phyloP scores from a whole-genome alignment of 2,888 invertebrate species.

The Portevinia maculata region DNA sequence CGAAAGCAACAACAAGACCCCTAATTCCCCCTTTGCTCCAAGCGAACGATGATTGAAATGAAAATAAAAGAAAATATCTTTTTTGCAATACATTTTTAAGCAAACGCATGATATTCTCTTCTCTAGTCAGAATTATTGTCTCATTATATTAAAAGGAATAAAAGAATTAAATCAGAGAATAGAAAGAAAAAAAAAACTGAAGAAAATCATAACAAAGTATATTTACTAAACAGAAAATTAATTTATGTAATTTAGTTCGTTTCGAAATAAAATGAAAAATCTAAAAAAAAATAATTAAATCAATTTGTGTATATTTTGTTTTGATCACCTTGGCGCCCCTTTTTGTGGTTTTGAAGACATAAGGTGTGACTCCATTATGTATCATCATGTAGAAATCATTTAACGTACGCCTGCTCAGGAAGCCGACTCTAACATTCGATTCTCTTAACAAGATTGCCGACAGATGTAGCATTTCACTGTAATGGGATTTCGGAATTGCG shows the following conservation, averaged over 20 bases:
- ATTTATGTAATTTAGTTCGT: constrained; percentile 69
- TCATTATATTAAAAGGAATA: constrained; percentile 75
- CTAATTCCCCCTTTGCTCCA: background rate
- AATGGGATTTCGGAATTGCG: no score
- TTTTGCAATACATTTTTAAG: constrained; percentile 55
- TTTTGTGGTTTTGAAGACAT: no score
- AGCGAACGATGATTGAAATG: constrained; percentile 18
- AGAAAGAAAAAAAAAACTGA: constrained; percentile 71
- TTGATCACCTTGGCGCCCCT: no score
- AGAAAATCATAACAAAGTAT: constrained; percentile 58
- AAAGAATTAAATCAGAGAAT: constrained; percentile 45
- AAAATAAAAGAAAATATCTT: constrained; percentile 30
- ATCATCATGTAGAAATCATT: no score
- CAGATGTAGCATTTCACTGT: no score
- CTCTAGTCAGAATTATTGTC: constrained; percentile 67
- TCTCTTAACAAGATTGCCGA: no score
- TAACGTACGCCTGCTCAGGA: no score
- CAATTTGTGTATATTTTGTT: background rate
- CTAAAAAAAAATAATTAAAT: constrained; percentile 31
- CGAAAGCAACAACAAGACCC: constrained; percentile 9
- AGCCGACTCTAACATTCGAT: no score
- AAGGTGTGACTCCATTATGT: no score
- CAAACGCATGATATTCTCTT: constrained; percentile 63
- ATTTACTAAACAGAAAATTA: constrained; percentile 61
- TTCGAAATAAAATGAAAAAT: constrained; percentile 63